Evolutionary conservation across 53 echinoderm and acorn worm species (phyloP).

Genomic region (Zoroaster sp.): DNA sequence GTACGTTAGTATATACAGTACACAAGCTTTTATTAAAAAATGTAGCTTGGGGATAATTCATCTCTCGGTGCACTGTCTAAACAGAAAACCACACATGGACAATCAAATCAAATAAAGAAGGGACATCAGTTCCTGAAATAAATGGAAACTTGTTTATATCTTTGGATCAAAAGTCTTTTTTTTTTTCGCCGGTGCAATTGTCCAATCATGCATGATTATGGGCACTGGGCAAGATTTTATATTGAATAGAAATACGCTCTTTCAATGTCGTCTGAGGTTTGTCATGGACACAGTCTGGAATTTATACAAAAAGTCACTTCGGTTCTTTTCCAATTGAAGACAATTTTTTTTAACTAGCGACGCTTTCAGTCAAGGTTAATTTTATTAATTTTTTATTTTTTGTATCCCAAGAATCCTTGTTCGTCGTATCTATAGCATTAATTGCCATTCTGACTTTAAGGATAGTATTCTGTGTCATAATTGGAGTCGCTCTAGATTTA

Average conservation of each 20-base stretch:
- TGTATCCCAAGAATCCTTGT: too few species aligned
- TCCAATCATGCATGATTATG: background rate
- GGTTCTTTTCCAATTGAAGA: background rate
- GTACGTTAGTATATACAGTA: too few species aligned
- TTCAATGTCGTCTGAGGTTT: too few species aligned
- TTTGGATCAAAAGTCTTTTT: background rate
- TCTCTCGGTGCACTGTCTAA: background rate
- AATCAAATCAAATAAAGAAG: background rate
- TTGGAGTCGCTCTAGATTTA: too few species aligned
- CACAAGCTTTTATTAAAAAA: too few species aligned
- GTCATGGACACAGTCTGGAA: background rate
- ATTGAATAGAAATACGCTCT: too few species aligned
- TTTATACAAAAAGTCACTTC: background rate
- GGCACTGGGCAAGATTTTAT: background rate
- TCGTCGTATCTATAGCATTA: too few species aligned
- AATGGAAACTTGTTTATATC: background rate
- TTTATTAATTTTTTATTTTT: too few species aligned
- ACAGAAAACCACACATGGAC: background rate
- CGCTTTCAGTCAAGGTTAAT: background rate
- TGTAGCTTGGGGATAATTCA: too few species aligned
- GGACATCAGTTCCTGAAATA: background rate
- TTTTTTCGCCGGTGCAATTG: background rate
- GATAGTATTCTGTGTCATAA: too few species aligned
- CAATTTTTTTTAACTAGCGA: background rate
- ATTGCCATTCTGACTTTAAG: too few species aligned